Evolutionary conservation across 2,888 invertebrate genomes (phyloP), one percentile per base, ranked within the genome.

Genomic region (Chydorus sphaericus): DNA sequence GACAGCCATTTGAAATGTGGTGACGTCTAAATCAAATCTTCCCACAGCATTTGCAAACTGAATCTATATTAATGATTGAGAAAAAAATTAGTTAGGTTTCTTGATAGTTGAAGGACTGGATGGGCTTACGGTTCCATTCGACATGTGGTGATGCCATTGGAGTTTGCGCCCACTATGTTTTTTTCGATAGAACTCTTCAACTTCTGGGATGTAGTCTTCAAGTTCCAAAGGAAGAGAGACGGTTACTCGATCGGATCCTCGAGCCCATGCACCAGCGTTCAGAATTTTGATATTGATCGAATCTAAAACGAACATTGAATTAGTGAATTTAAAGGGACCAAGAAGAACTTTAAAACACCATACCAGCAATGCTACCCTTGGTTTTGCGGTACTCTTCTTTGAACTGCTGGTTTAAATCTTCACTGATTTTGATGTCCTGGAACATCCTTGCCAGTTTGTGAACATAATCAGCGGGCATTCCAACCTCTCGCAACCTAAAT

Each of bases 1-100:
- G 16, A 98, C 96, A 37, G 96, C 94, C 96, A 98, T 96, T 81
- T 99, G 98, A 73, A 97, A 97, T 28, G 98, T 97, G 14, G 97
- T 98, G 6, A 99, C 96, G 69, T 98, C 98, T 64, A 98, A 76
- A 72, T 98, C 98, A 73, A 89, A 98, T 63, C 88, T 82, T 1
- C 94, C 97, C 55, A 88, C 81, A 62, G 83, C 80, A 70, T 93
- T 96, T 0, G 83, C 80, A 74, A 97, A 97, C 26, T 91, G 92
- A 63, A 98, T 92, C 80, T 78, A 44, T 14, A 26, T 11, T 26
- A 44, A 44, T 23, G 7, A 1, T 3, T 39, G 8, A 14, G 8
- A 38, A 38, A 8, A 18, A 39, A 18, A 20, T 51, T 14, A n/a
- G 14, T 14, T 11, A 29, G 18, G 16, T 23, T 26, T n/a, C 11